phyloP scores from a whole-genome alignment of 2,888 invertebrate genomes.

The Melinopterus prodromus region DNA sequence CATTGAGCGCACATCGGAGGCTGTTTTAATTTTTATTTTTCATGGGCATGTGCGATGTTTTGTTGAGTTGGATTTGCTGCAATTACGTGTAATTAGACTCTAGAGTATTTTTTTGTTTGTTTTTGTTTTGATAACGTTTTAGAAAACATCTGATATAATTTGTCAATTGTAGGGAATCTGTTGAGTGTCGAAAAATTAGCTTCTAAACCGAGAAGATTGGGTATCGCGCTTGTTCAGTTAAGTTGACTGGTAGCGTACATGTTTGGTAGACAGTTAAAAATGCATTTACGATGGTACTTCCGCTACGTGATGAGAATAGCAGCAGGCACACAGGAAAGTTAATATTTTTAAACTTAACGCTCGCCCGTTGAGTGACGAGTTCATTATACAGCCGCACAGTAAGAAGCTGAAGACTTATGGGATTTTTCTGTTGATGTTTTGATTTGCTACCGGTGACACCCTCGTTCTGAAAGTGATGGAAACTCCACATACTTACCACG shows the following conservation, averaged over 20 bases:
- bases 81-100: too few species aligned
- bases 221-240: neutral
- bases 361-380: neutral
- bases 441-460: neutral
- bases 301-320: neutral
- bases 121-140: too few species aligned
- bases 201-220: too few species aligned
- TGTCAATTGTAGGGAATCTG: too few species aligned
- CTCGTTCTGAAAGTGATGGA: neutral
- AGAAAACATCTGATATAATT: too few species aligned
- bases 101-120: too few species aligned
- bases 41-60: too few species aligned
- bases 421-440: constrained; percentile 4
- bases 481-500: neutral
- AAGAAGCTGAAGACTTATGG: neutral
- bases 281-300: neutral
- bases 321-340: neutral
- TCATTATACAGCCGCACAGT: neutral
- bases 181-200: too few species aligned
- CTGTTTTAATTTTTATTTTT: too few species aligned
- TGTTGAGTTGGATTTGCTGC: too few species aligned
- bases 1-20: too few species aligned
- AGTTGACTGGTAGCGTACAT: neutral
- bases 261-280: neutral
- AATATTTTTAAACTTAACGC: neutral